phyloP scores from a whole-genome alignment of 2,797 vertebrate species.

The Leptatherina wallacei region DNA sequence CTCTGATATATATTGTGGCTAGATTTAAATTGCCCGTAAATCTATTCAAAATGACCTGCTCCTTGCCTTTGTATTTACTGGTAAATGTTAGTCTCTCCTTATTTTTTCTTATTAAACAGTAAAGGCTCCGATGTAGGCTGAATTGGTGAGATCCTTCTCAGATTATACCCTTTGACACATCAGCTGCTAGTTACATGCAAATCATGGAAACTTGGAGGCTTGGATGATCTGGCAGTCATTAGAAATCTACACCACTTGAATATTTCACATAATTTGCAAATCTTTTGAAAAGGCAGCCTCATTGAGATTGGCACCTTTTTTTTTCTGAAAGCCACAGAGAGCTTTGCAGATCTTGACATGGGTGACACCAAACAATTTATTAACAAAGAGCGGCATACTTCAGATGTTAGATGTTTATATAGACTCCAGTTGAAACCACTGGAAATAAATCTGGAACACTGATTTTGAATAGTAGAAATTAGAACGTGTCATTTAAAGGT shows the following conservation, averaged over 20 bases:
- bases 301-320: background rate
- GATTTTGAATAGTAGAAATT: background rate
- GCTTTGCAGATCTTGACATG: background rate
- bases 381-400: background rate
- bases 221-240: background rate
- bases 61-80: background rate
- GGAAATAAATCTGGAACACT: background rate
- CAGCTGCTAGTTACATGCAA: background rate
- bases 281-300: background rate
- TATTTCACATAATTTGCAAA: background rate
- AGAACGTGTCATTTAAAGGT: background rate
- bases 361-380: background rate
- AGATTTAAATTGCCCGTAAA: background rate
- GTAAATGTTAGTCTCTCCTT: background rate
- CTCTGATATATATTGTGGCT: background rate
- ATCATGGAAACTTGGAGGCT: background rate
- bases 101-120: background rate
- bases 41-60: background rate
- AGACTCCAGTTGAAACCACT: background rate
- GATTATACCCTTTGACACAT: background rate
- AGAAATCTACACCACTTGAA: background rate
- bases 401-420: background rate
- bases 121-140: background rate
- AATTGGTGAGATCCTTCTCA: background rate
- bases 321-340: background rate